phyloP scores from a whole-genome alignment of 2,888 invertebrate genomes.

The Heteropelma amictum region DNA sequence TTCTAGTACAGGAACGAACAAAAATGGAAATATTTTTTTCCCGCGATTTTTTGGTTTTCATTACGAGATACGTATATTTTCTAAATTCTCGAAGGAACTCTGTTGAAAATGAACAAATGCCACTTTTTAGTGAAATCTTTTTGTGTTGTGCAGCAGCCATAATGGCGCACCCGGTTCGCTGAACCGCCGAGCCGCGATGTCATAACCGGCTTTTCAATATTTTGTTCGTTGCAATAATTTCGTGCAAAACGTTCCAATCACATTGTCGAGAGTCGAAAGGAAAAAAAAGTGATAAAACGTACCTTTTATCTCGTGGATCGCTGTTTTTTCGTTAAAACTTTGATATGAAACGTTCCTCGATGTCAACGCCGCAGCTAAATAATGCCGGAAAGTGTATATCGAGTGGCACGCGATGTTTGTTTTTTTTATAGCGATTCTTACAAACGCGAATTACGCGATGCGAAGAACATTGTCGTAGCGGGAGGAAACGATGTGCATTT shows the following conservation, averaged over 20 bases:
- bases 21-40: too few relatives aligned
- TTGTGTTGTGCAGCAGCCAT: conserved; percentile 40
- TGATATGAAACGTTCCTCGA: not conserved
- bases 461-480: not conserved
- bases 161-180: conserved; percentile 52
- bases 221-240: not conserved
- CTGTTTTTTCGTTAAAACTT: not conserved
- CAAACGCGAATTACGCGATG: not conserved
- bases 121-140: too few relatives aligned
- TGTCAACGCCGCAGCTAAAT: conserved; percentile 2
- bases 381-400: conserved; percentile 8
- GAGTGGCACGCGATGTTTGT: conserved; percentile 13
- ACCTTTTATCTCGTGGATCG: not conserved
- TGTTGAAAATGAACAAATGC: not conserved
- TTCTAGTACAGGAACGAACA: too few relatives aligned
- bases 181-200: conserved; percentile 28
- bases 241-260: too few relatives aligned
- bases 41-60: not conserved
- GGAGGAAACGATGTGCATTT: too few relatives aligned
- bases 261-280: not conserved
- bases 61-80: too few relatives aligned
- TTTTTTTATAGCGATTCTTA: conserved; percentile 3
- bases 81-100: not conserved
- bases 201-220: conserved; percentile 36
- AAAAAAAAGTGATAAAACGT: not conserved